Evolutionary conservation across 2,113 vertebrate species (phyloP), one percentile per base, ranked within the genome.

Genomic region (Oncorhynchus mykiss): DNA sequence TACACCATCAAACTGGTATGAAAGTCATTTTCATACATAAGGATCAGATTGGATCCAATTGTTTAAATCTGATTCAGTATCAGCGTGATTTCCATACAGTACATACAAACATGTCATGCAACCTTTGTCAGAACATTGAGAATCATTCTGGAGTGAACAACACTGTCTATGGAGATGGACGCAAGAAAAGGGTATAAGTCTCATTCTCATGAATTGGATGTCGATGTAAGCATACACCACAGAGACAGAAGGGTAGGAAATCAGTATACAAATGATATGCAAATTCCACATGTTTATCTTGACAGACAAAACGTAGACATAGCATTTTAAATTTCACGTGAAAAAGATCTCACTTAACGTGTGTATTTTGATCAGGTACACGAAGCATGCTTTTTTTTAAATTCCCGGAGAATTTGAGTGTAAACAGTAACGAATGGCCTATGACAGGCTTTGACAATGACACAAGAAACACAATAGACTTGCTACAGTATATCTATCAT

Each of bases 121-220:
- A 77, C 73, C 45, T 71, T 62, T 70, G 73, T 82, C 74, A 81
- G 65, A 83, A 82, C 74, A 85, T 76, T 85, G 71, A 84, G 66
- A 66, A 75, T 45, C 71, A 81, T 70, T 68, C 31, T 45, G 22
- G 67, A 68, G 16, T 11, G 13, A 25, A 68, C 16, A 39, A 34
- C 18, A 39, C 5, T 60, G 14, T 8, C 2, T 24, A n/a, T 24
- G 39, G 39, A 39, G 39, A 1, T 3, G 6, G 20, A 60, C 59
- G 8, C 59, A 60, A 8, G 59, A 60, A 12, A 20, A 60, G 59
- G 12, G 59, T n/a, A 60, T 7, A 22, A 1, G 18, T 60, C 18
- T 60, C 18, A 60, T n/a, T 11, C 59, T 18, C 59, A 20, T 62
- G n/a, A 6, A 62, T 16, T 62, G 18, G n/a, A 62, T 8, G n/a